Conservation (phyloP, 2,888 invertebrate species). For the Eurytoma californica region DNA sequence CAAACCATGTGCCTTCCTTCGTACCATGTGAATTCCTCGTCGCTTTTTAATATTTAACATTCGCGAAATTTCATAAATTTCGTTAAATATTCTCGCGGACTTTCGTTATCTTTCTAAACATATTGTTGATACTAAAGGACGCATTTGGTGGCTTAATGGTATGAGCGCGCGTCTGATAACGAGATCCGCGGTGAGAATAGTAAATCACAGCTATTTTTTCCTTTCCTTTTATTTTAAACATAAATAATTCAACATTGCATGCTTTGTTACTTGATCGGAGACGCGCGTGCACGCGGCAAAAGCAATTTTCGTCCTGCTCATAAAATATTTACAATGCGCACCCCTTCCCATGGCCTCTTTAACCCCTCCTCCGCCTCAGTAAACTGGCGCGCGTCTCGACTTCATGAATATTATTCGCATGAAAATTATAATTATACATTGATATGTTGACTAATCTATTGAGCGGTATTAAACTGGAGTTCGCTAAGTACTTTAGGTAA, state of each 20-base stretch:
- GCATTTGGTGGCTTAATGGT: too few species aligned
- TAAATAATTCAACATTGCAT: constrained; percentile 22
- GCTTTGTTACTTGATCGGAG: constrained; percentile 15
- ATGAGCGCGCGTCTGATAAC: neutral
- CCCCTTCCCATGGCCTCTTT: too few species aligned
- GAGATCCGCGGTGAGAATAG: neutral
- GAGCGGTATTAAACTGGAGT: neutral
- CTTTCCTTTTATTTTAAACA: neutral
- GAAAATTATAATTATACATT: constrained; percentile 34
- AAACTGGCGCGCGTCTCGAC: neutral
- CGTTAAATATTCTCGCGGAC: too few species aligned
- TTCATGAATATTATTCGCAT: constrained; percentile 11
- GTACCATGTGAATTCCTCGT: too few species aligned
- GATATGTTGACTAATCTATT: constrained; percentile 25
- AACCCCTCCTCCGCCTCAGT: too few species aligned
- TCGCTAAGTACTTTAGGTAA: neutral
- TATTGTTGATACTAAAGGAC: too few species aligned
- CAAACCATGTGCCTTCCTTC: too few species aligned
- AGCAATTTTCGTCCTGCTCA: constrained; percentile 28
- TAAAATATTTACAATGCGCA: constrained; percentile 32
- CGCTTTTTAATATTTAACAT: too few species aligned
- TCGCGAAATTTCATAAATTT: too few species aligned
- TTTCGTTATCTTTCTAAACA: too few species aligned
- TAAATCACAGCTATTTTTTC: neutral
- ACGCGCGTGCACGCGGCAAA: neutral